These are phyloP conservation scores for Microcebus tavaratra DNA, from an alignment of 2,113 vertebrate genomes.

Conservation along the genomic window DNA sequence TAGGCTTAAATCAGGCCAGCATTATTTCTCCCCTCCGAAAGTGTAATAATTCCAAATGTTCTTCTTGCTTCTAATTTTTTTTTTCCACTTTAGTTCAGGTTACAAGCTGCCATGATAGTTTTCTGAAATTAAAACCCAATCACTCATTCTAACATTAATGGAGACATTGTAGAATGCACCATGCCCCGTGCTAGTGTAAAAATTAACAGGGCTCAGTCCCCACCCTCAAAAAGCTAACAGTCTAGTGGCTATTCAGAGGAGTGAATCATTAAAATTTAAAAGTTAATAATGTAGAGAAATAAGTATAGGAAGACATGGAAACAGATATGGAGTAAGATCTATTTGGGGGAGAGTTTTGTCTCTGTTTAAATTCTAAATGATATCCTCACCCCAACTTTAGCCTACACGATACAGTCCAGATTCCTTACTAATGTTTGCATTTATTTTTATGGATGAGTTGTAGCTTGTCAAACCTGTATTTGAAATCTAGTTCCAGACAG, in stretches of 20 bases:
- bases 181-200: background rate
- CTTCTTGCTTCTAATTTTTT: background rate
- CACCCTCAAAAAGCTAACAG: background rate
- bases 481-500: background rate
- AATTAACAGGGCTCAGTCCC: background rate
- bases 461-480: background rate
- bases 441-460: conserved; percentile 5
- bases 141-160: background rate
- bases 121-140: background rate
- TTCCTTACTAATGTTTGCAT: background rate
- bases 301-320: background rate
- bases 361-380: background rate
- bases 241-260: background rate
- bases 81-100: background rate
- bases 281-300: background rate
- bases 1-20: accelerated
- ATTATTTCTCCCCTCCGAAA: background rate
- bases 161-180: background rate
- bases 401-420: background rate
- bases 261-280: background rate
- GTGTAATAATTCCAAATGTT: background rate
- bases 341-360: background rate
- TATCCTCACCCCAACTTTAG: background rate
- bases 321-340: background rate
- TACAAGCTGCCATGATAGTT: background rate